A percentile compares a stretch with the other conserved stretches of the same genome.
These are phyloP conservation scores for Hylaeus volcanicus DNA, from an alignment of 1,140 invertebrate genomes.

Conservation along the genomic window DNA sequence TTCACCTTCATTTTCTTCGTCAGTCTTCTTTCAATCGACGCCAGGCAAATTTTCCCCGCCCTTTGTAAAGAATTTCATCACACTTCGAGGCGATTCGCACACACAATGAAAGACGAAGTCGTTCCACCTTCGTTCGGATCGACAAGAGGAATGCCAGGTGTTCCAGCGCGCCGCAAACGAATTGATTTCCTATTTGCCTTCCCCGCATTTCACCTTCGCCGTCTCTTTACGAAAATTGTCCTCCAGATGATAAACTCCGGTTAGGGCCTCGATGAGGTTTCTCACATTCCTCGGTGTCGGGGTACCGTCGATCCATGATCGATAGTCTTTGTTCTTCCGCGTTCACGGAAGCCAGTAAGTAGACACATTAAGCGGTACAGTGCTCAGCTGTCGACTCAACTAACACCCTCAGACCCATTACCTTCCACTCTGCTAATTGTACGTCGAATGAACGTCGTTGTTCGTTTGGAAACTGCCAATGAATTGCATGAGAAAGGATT, in stretches of 20 bases:
- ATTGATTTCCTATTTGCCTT: conserved; percentile 33
- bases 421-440: conserved; percentile 37
- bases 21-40: no score
- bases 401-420: not conserved
- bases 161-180: not conserved
- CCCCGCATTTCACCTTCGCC: not conserved
- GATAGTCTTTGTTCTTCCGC: conserved; percentile 26
- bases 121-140: not conserved
- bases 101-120: not conserved
- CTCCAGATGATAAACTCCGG: not conserved
- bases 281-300: not conserved
- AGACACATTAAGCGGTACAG: conserved; percentile 47
- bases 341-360: conserved; percentile 32
- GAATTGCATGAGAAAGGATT: conserved; percentile 25
- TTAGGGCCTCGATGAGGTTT: not conserved
- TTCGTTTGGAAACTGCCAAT: conserved; percentile 24
- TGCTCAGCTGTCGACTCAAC: conserved; percentile 22
- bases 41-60: not conserved
- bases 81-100: not conserved
- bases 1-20: no score
- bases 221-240: conserved; percentile 9
- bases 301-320: conserved; percentile 15
- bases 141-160: not conserved
- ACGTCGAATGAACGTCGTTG: conserved; percentile 28
- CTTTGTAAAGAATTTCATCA: not conserved